Conservation (phyloP, 2,113 vertebrate genomes). For the Daphoenositta chrysoptera region DNA sequence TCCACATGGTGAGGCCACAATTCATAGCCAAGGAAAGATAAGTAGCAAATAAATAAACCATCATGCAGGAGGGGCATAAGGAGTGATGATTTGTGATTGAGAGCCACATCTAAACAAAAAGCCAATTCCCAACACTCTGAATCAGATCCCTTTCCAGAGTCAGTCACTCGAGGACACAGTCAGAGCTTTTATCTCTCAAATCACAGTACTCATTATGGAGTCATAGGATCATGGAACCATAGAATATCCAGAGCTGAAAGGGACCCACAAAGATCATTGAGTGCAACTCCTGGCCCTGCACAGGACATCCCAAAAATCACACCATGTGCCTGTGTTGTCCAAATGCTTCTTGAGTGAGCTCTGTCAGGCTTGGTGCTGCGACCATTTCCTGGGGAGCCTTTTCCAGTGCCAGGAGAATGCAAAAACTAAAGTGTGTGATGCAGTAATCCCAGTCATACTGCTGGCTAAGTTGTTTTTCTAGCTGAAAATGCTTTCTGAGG, state of each 20-base stretch:
- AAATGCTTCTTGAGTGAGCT: not conserved
- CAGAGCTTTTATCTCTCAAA: not conserved
- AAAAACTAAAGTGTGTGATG: not conserved
- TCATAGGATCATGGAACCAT: not conserved
- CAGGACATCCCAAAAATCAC: not conserved
- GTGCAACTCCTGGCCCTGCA: not conserved
- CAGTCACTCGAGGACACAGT: not conserved
- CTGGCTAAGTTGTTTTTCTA: not conserved
- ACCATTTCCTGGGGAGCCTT: not conserved
- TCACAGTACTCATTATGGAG: not conserved
- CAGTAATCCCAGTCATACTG: not conserved
- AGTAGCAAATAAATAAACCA: not conserved
- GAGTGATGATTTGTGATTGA: not conserved
- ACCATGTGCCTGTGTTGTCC: not conserved
- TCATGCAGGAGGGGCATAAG: not conserved
- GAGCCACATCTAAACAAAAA: not conserved
- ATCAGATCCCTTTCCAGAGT: not conserved
- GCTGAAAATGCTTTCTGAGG: not conserved
- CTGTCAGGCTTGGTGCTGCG: not conserved
- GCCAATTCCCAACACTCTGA: not conserved
- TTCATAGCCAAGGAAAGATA: not conserved
- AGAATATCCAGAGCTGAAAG: not conserved
- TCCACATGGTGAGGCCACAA: not conserved
- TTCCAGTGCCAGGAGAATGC: not conserved
- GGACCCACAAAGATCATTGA: not conserved